These are phyloP conservation scores for Netelia melanura DNA, from an alignment of 2,888 invertebrate genomes.

Conservation along the genomic window DNA sequence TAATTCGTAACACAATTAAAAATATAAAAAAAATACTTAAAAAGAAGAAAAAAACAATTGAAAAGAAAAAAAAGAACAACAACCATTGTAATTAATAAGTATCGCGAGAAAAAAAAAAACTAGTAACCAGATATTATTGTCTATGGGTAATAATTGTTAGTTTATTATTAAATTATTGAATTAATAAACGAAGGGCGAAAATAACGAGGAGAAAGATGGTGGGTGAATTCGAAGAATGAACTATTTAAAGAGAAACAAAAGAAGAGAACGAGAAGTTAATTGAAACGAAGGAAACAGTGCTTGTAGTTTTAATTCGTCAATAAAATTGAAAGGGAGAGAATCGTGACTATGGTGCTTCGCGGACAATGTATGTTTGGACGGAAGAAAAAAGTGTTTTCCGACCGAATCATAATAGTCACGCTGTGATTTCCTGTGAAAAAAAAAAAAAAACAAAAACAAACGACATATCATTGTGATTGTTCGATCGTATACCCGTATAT, in stretches of 20 bases:
- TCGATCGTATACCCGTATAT: constrained; percentile 13
- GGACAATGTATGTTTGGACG: constrained; percentile 47
- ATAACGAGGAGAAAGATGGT: constrained; percentile 31
- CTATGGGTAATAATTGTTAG: constrained; percentile 77
- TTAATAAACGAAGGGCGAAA: constrained; percentile 48
- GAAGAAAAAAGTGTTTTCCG: constrained; percentile 42
- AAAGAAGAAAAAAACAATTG: constrained; percentile 3
- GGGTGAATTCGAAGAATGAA: constrained; percentile 63
- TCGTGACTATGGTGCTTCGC: constrained; percentile 68
- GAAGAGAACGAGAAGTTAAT: constrained; percentile 61
- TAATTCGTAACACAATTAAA: constrained; percentile 54
- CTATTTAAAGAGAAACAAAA: constrained; percentile 57
- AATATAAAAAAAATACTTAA: constrained; percentile 7
- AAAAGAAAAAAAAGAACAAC: constrained; percentile 27
- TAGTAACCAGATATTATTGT: constrained; percentile 78
- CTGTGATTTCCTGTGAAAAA: constrained; percentile 62
- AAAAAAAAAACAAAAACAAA: constrained; percentile 15
- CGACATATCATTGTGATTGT: background rate
- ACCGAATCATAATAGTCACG: constrained; percentile 63
- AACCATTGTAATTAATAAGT: constrained; percentile 63
- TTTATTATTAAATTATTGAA: constrained; percentile 77
- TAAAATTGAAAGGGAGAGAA: constrained; percentile 68
- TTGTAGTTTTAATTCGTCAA: constrained; percentile 72
- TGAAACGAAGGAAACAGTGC: constrained; percentile 65
- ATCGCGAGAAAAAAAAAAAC: constrained; percentile 72